Evolutionary conservation across 2,888 invertebrate species (phyloP).

Genomic region (Pterostichus madidus): DNA sequence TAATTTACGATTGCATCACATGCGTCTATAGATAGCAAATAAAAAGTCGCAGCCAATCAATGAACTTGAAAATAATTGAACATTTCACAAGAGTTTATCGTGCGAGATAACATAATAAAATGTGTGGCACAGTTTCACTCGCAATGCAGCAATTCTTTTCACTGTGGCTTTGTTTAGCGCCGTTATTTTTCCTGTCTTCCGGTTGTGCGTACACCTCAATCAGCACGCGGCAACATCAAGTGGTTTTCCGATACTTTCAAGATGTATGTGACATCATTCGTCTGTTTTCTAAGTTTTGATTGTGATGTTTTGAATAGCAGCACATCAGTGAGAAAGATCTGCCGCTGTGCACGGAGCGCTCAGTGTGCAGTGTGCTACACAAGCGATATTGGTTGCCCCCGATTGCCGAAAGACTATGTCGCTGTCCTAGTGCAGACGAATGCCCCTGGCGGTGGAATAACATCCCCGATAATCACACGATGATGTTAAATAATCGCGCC

Average conservation of each 20-base stretch:
- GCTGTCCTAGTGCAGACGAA: slow-evolving; percentile 79
- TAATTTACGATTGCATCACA: too few relatives aligned
- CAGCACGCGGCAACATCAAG: slow-evolving; percentile 72
- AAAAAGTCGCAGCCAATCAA: too few relatives aligned
- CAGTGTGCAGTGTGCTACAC: slow-evolving; percentile 80
- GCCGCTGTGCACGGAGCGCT: slow-evolving; percentile 77
- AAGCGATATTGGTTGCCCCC: slow-evolving; percentile 81
- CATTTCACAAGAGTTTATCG: slow-evolving; percentile 41
- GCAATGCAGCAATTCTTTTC: not conserved
- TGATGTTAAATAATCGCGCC: slow-evolving; percentile 81
- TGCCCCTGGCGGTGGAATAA: slow-evolving; percentile 78
- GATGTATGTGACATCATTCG: slow-evolving; percentile 69
- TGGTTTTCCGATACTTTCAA: slow-evolving; percentile 73
- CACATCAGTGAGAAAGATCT: slow-evolving; percentile 82
- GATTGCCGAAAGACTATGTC: slow-evolving; percentile 82
- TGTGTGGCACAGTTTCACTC: not conserved
- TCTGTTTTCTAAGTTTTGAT: not conserved
- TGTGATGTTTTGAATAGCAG: slow-evolving; percentile 77
- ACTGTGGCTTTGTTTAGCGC: slow-evolving; percentile 47
- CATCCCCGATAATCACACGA: slow-evolving; percentile 73
- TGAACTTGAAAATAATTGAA: slow-evolving; percentile 27
- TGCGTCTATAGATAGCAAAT: not conserved
- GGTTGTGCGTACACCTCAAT: slow-evolving; percentile 71
- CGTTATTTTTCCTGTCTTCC: slow-evolving; percentile 52
- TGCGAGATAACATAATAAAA: not conserved